phyloP scores from a whole-genome alignment of 23 tunicate species.

The Aplidium turbinatum region DNA sequence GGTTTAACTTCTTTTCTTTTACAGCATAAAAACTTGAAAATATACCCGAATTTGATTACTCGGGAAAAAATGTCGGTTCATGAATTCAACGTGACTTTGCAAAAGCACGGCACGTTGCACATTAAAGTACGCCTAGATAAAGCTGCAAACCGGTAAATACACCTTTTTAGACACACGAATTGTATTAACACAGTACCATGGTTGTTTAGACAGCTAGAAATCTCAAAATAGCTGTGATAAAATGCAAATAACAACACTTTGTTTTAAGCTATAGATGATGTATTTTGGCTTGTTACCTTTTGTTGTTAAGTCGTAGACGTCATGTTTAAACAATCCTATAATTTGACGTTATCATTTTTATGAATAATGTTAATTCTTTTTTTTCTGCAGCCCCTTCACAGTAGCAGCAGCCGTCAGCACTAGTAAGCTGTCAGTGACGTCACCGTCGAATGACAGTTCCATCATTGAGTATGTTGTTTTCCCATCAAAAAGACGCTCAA shows the following conservation, averaged over 20 bases:
- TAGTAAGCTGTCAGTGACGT: neutral
- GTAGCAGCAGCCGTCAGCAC: slow-evolving; percentile 21
- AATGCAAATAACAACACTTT: neutral
- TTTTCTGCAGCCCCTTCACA: neutral
- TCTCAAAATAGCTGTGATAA: too few relatives aligned
- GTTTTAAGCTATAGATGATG: neutral
- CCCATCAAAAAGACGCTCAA: slow-evolving; percentile 1
- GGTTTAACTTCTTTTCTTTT: too few relatives aligned
- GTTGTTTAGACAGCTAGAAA: too few relatives aligned
- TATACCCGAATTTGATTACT: neutral
- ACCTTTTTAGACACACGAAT: too few relatives aligned
- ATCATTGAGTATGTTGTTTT: neutral
- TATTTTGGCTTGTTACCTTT: neutral
- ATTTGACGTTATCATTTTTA: neutral
- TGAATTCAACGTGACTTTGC: slow-evolving; percentile 9
- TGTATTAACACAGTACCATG: too few relatives aligned
- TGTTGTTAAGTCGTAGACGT: neutral
- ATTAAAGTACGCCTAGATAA: neutral
- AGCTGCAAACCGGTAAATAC: neutral
- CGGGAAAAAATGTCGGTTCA: slow-evolving; percentile 22
- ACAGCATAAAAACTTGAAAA: neutral
- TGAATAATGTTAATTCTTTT: neutral
- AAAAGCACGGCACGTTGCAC: slow-evolving; percentile 23
- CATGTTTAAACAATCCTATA: neutral
- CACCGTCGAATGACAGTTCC: neutral